These are phyloP conservation scores for Anisognathus igniventris DNA, from an alignment of 2,797 vertebrate species.

Conservation along the genomic window DNA sequence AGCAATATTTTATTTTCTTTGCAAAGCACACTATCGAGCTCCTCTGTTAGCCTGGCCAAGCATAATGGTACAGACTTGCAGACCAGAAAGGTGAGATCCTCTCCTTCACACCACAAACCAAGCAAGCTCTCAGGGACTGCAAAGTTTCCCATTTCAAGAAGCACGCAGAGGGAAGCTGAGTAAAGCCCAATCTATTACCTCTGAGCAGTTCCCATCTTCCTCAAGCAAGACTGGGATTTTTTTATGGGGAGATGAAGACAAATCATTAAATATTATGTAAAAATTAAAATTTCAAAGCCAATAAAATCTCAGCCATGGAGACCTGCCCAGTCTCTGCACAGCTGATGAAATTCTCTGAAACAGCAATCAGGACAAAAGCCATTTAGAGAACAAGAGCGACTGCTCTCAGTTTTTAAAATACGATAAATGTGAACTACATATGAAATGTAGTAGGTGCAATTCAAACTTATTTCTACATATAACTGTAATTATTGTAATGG, in stretches of 20 bases:
- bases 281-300: conserved; percentile 13
- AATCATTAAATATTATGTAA: not conserved
- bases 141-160: not conserved
- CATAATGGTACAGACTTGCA: not conserved
- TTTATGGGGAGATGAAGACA: not conserved
- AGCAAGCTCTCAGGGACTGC: not conserved
- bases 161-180: not conserved
- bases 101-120: not conserved
- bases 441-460: not conserved
- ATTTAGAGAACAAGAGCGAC: not conserved
- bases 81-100: not conserved
- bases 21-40: not conserved
- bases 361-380: not conserved
- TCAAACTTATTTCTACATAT: not conserved
- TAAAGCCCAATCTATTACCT: not conserved
- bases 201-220: not conserved
- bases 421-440: not conserved
- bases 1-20: not conserved
- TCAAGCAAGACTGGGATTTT: not conserved
- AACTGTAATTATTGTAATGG: not conserved
- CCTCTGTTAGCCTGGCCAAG: not conserved
- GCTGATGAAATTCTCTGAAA: not conserved
- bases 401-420: not conserved
- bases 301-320: not conserved
- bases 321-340: not conserved